Percentiles rank a stretch among this genome's conserved stretches.
These are phyloP conservation scores for Hymenochirus boettgeri DNA, from an alignment of 2,113 vertebrate species.

Conservation along the genomic window DNA sequence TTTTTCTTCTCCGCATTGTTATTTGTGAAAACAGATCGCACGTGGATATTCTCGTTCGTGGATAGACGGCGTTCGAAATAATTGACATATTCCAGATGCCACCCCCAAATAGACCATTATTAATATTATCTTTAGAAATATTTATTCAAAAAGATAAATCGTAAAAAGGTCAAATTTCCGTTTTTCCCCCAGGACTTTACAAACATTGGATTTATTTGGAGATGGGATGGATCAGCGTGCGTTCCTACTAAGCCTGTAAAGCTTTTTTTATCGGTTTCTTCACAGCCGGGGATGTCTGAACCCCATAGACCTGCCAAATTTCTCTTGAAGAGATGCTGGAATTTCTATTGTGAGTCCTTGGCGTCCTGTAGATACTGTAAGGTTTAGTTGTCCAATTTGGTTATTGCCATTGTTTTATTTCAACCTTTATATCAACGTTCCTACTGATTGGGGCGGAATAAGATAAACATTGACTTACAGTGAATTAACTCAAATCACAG, in stretches of 20 bases:
- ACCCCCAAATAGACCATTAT: conserved; percentile 3
- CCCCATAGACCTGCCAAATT: conserved; percentile 9
- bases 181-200: not conserved
- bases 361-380: too few species aligned
- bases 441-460: too few species aligned
- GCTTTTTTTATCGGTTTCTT: not conserved
- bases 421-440: too few species aligned
- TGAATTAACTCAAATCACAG: too few species aligned
- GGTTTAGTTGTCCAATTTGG: too few species aligned
- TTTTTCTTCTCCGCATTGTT: conserved; percentile 34
- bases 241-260: not conserved
- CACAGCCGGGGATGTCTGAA: conserved; percentile 7
- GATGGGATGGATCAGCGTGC: not conserved
- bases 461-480: too few species aligned
- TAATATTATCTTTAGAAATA: conserved; percentile 30
- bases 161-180: conserved; percentile 4
- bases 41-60: conserved; percentile 41
- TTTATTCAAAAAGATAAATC: conserved; percentile 8
- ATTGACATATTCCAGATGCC: conserved; percentile 9
- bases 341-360: not conserved
- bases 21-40: conserved; percentile 49
- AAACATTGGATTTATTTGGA: conserved; percentile 11
- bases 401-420: too few species aligned
- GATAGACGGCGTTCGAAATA: conserved; percentile 23
- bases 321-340: not conserved